These are phyloP conservation scores for Tauraco erythrolophus DNA, from an alignment of 2,113 vertebrate species.

Conservation along the genomic window DNA sequence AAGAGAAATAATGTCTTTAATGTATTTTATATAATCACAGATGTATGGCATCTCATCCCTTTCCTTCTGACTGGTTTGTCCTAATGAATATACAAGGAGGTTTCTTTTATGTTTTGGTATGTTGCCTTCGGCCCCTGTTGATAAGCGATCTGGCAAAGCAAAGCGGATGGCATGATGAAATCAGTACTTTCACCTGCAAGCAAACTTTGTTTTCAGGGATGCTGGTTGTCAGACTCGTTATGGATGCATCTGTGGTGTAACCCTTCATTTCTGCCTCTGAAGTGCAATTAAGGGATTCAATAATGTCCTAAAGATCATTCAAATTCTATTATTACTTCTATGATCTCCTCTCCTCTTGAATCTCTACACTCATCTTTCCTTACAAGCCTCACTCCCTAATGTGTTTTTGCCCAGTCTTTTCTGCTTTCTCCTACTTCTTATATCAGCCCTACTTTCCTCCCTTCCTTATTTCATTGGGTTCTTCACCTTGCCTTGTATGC, in stretches of 20 bases:
- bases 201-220: slow-evolving; percentile 32
- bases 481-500: neutral
- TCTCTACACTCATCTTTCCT: neutral
- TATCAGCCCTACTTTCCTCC: neutral
- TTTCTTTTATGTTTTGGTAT: slow-evolving; percentile 52
- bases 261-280: slow-evolving; percentile 26
- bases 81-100: slow-evolving; percentile 42
- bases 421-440: neutral
- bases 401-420: neutral
- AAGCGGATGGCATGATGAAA: slow-evolving; percentile 20
- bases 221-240: neutral
- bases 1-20: neutral
- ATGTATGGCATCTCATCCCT: neutral
- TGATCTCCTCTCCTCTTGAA: neutral
- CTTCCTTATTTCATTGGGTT: neutral
- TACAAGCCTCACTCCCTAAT: neutral
- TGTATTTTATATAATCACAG: slow-evolving; percentile 8
- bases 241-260: slow-evolving; percentile 9
- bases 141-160: slow-evolving; percentile 50
- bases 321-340: neutral
- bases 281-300: neutral
- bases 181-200: slow-evolving; percentile 50
- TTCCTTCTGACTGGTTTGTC: slow-evolving; percentile 52
- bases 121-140: slow-evolving; percentile 28
- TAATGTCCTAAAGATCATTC: neutral